A percentile compares a stretch with the other conserved stretches of the same genome.
Evolutionary conservation across 64 coral and sea anemone genomes (phyloP).

Genomic region (Platygyra sinensis): DNA sequence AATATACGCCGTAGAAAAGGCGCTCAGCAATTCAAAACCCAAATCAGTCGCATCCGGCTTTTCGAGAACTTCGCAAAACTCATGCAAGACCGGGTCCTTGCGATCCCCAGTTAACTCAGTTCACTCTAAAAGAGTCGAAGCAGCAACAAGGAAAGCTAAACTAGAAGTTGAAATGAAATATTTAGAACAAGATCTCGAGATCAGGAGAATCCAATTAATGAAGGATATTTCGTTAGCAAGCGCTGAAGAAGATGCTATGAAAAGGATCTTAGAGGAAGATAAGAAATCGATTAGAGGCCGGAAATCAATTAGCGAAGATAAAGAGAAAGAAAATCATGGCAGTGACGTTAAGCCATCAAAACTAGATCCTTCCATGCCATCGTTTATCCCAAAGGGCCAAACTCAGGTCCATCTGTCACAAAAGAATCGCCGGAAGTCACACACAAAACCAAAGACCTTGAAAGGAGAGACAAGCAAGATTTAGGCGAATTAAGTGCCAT

Average conservation of each 20-base stretch:
- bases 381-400: no score
- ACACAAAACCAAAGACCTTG: no score
- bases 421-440: no score
- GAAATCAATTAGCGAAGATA: background rate
- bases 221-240: slow-evolving; percentile 21
- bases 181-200: slow-evolving; percentile 27
- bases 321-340: background rate
- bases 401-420: no score
- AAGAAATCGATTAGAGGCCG: background rate
- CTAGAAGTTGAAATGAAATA: slow-evolving; percentile 43
- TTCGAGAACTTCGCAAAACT: background rate
- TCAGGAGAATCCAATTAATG: background rate
- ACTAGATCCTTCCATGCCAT: no score
- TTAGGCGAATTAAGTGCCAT: no score
- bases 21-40: background rate
- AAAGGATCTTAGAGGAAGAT: slow-evolving; percentile 8
- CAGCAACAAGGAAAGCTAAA: background rate
- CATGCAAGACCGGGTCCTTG: background rate
- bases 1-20: background rate
- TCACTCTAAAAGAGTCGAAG: background rate
- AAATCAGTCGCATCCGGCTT: background rate
- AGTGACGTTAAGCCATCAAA: no score
- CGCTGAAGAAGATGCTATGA: slow-evolving; percentile 34
- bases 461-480: no score
- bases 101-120: background rate